These are phyloP conservation scores for Sabatieria punctata DNA, from an alignment of 2,888 invertebrate genomes.

Conservation along the genomic window DNA sequence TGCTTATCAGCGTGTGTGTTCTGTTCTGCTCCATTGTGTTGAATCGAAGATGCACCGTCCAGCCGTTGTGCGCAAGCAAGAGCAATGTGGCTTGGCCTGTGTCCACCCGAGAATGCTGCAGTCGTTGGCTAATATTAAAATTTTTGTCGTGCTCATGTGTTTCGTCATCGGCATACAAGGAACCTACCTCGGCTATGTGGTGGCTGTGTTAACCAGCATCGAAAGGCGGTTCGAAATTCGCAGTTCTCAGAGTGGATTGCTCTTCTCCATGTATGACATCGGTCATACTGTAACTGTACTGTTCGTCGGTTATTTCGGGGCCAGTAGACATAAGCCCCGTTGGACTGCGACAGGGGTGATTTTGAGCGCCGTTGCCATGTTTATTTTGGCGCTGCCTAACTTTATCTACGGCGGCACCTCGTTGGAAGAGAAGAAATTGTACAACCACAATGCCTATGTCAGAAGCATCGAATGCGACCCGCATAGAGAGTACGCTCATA, in stretches of 20 bases:
- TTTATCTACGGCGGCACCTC: conserved; percentile 17
- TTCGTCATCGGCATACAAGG: conserved; percentile 9
- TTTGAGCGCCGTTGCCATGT: conserved; percentile 21
- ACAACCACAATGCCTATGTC: conserved; percentile 7
- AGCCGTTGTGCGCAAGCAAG: too few relatives aligned
- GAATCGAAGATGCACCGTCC: too few relatives aligned
- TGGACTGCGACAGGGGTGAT: conserved; percentile 19
- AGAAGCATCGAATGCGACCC: not conserved
- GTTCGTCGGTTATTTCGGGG: conserved; percentile 20
- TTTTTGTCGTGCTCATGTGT: conserved; percentile 11
- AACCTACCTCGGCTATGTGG: conserved; percentile 10
- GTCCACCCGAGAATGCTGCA: not conserved
- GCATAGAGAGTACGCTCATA: not conserved
- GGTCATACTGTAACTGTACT: conserved; percentile 21
- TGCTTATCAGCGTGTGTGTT: too few relatives aligned
- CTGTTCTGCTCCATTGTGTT: too few relatives aligned
- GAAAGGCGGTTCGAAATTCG: conserved; percentile 10
- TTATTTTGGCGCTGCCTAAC: conserved; percentile 17
- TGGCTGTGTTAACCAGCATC: conserved; percentile 9
- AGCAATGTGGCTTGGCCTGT: not conserved
- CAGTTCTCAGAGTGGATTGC: conserved; percentile 15
- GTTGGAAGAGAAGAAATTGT: conserved; percentile 12
- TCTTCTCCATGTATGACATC: conserved; percentile 20
- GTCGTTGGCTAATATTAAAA: not conserved
- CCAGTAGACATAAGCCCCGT: conserved; percentile 18